Conservation (phyloP, 2,797 vertebrate species). For the Poeciliopsis turneri region DNA sequence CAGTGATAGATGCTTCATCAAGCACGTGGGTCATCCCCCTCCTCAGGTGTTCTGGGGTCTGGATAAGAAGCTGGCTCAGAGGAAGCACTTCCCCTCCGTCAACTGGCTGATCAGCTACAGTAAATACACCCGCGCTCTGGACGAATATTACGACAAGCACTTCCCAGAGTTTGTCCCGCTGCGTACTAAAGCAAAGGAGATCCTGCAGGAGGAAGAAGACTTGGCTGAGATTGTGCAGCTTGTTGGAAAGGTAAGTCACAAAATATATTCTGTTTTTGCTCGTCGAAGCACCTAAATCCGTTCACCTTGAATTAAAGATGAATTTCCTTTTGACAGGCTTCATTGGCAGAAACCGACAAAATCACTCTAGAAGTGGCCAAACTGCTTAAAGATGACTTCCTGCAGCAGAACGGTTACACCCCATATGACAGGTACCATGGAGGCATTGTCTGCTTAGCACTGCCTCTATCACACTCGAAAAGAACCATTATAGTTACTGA, state of each 20-base stretch:
- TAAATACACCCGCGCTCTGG: constrained; percentile 93
- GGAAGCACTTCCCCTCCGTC: constrained; percentile 97
- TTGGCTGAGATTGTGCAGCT: constrained; percentile 98
- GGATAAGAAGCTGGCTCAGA: constrained; percentile 97
- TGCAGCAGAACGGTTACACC: constrained; percentile 97
- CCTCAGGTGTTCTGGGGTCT: constrained; percentile 95
- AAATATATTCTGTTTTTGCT: background rate
- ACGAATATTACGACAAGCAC: constrained; percentile 97
- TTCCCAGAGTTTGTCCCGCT: constrained; percentile 95
- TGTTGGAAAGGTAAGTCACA: constrained; percentile 88
- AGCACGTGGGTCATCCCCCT: background rate
- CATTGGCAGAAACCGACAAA: constrained; percentile 96
- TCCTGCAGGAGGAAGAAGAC: constrained; percentile 97
- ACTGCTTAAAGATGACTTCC: constrained; percentile 96
- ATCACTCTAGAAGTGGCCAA: constrained; percentile 98
- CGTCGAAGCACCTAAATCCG: background rate
- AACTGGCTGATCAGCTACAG: constrained; percentile 99
- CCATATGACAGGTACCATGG: constrained; percentile 89
- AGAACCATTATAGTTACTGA: background rate
- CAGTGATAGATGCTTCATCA: background rate
- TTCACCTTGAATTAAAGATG: background rate
- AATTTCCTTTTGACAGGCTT: constrained; percentile 82
- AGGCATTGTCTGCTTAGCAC: background rate
- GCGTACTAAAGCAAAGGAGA: constrained; percentile 96
- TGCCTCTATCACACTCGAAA: constrained; percentile 66